These are phyloP conservation scores for Gymnodraco acuticeps DNA, from an alignment of 2,797 vertebrate species.

Conservation along the genomic window DNA sequence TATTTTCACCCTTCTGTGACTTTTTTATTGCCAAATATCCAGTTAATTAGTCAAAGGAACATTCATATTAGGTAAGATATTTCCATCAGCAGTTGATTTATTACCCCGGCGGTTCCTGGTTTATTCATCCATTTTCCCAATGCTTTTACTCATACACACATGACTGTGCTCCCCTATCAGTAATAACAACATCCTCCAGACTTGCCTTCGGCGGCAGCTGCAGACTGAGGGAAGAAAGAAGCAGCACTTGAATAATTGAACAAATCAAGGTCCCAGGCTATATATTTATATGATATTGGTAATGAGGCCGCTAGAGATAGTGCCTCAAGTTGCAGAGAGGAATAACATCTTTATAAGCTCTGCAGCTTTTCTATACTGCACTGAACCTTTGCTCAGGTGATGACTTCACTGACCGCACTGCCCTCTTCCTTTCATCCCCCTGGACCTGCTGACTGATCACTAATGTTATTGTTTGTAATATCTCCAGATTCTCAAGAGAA, in stretches of 20 bases:
- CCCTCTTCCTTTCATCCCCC: not conserved
- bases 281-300: conserved; percentile 68
- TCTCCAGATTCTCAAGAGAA: not conserved
- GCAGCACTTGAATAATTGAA: conserved; percentile 70
- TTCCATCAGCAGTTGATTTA: conserved; percentile 7
- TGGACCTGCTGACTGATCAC: conserved; percentile 19
- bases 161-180: conserved; percentile 36
- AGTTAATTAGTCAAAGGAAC: not conserved
- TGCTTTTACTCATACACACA: conserved; percentile 25
- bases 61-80: not conserved
- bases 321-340: conserved; percentile 19
- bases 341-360: conserved; percentile 35
- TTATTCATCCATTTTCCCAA: conserved; percentile 31
- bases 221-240: conserved; percentile 22
- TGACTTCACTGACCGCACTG: conserved; percentile 24
- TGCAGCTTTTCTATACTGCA: not conserved
- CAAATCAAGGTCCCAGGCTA: conserved; percentile 63
- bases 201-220: conserved; percentile 44
- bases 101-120: not conserved
- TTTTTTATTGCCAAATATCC: not conserved
- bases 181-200: conserved; percentile 53
- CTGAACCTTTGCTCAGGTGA: conserved; percentile 26
- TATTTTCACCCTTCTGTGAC: not conserved
- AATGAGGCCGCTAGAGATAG: conserved; percentile 70
- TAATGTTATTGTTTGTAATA: not conserved